These are phyloP conservation scores for Elgaria multicarinata DNA, from an alignment of 2,113 vertebrate genomes.

Conservation along the genomic window DNA sequence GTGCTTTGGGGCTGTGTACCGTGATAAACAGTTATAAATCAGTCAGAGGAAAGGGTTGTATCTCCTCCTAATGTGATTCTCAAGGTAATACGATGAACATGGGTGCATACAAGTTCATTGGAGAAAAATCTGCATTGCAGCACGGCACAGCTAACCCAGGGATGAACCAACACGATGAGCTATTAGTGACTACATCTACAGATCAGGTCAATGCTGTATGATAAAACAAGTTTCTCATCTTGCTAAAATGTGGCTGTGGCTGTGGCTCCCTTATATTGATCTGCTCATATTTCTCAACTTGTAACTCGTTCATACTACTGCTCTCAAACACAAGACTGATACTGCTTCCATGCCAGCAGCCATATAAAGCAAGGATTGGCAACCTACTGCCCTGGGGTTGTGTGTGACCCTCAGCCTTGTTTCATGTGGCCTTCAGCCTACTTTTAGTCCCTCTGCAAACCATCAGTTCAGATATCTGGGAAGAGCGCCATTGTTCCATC, in stretches of 20 bases:
- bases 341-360: constrained; percentile 54
- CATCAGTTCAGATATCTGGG: neutral
- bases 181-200: neutral
- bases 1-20: constrained; percentile 22
- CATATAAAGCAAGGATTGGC: constrained; percentile 30
- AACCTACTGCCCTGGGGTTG: neutral
- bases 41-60: constrained; percentile 49
- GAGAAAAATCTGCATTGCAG: constrained; percentile 1
- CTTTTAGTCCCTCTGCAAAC: neutral
- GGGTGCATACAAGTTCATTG: constrained; percentile 17
- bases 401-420: neutral
- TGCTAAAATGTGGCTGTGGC: constrained; percentile 40
- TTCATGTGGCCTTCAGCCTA: too few relatives aligned
- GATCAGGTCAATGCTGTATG: neutral
- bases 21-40: constrained; percentile 55
- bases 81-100: constrained; percentile 58
- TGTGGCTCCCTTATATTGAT: constrained; percentile 39
- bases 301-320: constrained; percentile 40
- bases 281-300: constrained; percentile 25
- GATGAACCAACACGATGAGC: constrained; percentile 24
- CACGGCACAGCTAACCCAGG: neutral
- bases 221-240: constrained; percentile 20
- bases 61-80: constrained; percentile 58
- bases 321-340: neutral
- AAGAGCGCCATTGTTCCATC: neutral